These are phyloP conservation scores for Sphinx pinastri DNA, from an alignment of 2,888 invertebrate genomes.

Conservation along the genomic window DNA sequence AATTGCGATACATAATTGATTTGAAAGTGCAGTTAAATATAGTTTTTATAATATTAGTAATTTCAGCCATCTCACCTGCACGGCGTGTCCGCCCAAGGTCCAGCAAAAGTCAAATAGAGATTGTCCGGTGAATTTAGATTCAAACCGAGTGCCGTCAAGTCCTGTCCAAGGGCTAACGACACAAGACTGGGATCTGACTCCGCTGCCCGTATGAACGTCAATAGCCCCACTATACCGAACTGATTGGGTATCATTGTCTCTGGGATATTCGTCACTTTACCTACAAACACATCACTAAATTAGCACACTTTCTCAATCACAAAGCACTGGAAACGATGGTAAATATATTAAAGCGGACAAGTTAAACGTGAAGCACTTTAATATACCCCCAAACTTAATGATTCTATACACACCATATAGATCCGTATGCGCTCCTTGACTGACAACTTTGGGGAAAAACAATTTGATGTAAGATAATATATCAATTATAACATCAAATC, in stretches of 20 bases:
- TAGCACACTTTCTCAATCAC: neutral
- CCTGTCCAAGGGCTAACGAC: slow-evolving; percentile 98
- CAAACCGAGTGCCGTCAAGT: slow-evolving; percentile 98
- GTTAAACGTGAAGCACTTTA: slow-evolving; percentile 45
- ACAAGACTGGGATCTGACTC: slow-evolving; percentile 99
- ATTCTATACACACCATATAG: slow-evolving; percentile 72
- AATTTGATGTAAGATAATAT: slow-evolving; percentile 49
- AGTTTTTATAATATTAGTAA: neutral
- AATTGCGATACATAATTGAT: no score
- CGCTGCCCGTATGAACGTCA: slow-evolving; percentile 98
- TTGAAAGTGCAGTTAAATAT: no score
- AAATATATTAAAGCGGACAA: slow-evolving; percentile 49
- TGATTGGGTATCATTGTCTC: slow-evolving; percentile 99
- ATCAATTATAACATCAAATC: slow-evolving; percentile 29
- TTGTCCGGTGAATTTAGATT: slow-evolving; percentile 99
- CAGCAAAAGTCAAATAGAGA: slow-evolving; percentile 98
- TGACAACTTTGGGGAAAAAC: slow-evolving; percentile 70
- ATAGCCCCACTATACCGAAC: slow-evolving; percentile 99
- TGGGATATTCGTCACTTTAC: slow-evolving; percentile 99
- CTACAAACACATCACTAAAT: slow-evolving; percentile 72
- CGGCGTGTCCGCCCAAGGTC: slow-evolving; percentile 99
- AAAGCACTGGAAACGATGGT: neutral
- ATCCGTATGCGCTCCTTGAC: slow-evolving; percentile 74
- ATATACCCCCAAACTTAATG: slow-evolving; percentile 43
- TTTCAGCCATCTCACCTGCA: slow-evolving; percentile 84